phyloP scores from a whole-genome alignment of 1,140 invertebrate species.

The Drosophila oshimai region DNA sequence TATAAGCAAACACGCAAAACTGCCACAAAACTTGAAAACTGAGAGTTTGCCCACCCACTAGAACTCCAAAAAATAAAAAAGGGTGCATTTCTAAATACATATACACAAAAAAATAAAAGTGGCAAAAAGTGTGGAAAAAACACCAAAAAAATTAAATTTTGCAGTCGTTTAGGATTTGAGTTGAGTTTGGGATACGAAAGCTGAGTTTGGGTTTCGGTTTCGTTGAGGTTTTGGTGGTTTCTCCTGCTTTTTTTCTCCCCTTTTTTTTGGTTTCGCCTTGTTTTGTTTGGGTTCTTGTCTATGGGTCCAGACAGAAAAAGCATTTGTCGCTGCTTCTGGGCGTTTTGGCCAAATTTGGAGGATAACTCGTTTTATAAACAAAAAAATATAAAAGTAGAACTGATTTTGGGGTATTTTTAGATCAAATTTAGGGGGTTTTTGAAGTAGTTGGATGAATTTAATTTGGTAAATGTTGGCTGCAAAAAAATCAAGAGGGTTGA shows the following conservation, averaged over 20 bases:
- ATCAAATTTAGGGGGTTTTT: slow-evolving; percentile 7
- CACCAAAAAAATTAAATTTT: slow-evolving; percentile 49
- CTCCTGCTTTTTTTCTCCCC: background rate
- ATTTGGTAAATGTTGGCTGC: slow-evolving; percentile 30
- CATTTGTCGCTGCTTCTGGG: slow-evolving; percentile 35
- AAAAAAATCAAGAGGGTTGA: slow-evolving; percentile 15
- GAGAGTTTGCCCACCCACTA: slow-evolving; percentile 27
- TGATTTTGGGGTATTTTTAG: background rate
- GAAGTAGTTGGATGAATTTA: slow-evolving; percentile 9
- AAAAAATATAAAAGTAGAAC: slow-evolving; percentile 37
- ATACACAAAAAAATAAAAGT: slow-evolving; percentile 4
- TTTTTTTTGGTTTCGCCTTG: slow-evolving; percentile 8
- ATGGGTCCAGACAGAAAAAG: slow-evolving; percentile 27
- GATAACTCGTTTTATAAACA: slow-evolving; percentile 10
- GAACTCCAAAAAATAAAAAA: slow-evolving; percentile 12
- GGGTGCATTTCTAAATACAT: slow-evolving; percentile 28
- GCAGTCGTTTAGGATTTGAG: slow-evolving; percentile 49
- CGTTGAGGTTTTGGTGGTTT: slow-evolving; percentile 20
- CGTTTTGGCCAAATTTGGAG: slow-evolving; percentile 18
- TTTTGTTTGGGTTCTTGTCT: slow-evolving; percentile 32
- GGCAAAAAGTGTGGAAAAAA: slow-evolving; percentile 7
- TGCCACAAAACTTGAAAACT: slow-evolving; percentile 77
- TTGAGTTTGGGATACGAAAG: slow-evolving; percentile 18
- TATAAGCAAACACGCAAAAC: slow-evolving; percentile 80
- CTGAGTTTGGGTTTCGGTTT: slow-evolving; percentile 40